Conservation (phyloP, 2,888 invertebrate genomes). For the Pammene aurita region DNA sequence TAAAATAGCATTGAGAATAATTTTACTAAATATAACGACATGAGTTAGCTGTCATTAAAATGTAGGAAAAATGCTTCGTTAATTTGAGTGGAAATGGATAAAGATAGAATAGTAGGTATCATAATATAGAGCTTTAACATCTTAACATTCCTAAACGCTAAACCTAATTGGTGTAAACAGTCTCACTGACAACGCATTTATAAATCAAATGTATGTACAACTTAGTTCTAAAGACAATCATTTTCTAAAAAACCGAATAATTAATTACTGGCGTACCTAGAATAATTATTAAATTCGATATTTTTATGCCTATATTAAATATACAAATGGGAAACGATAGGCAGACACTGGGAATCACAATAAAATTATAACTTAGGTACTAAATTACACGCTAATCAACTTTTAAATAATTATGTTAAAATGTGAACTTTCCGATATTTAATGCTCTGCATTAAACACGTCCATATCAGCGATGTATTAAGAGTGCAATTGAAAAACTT, state of each 20-base stretch:
- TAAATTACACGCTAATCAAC: neutral
- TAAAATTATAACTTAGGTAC: slow-evolving; percentile 10
- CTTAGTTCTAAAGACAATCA: slow-evolving; percentile 12
- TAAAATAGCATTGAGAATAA: neutral
- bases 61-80: neutral
- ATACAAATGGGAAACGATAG: slow-evolving; percentile 10
- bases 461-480: neutral
- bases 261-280: slow-evolving; percentile 20
- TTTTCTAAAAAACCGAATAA: slow-evolving; percentile 12
- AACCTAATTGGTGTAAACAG: slow-evolving; percentile 39
- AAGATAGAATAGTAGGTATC: no score
- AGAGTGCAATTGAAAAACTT: neutral
- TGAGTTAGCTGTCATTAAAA: neutral
- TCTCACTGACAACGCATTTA: slow-evolving; percentile 22
- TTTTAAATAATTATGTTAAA: neutral
- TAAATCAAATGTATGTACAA: slow-evolving; percentile 19
- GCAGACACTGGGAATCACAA: slow-evolving; percentile 22
- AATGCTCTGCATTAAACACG: neutral
- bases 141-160: slow-evolving; percentile 17
- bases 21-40: neutral
- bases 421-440: neutral
- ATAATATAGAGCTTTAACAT: slow-evolving; percentile 6
- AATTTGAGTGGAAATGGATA: neutral
- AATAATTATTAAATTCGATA: slow-evolving; percentile 39
- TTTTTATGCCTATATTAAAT: slow-evolving; percentile 24